Base-by-base conservation (phyloP, 1,140 invertebrate species). In the Aculops lycopersici region DNA sequence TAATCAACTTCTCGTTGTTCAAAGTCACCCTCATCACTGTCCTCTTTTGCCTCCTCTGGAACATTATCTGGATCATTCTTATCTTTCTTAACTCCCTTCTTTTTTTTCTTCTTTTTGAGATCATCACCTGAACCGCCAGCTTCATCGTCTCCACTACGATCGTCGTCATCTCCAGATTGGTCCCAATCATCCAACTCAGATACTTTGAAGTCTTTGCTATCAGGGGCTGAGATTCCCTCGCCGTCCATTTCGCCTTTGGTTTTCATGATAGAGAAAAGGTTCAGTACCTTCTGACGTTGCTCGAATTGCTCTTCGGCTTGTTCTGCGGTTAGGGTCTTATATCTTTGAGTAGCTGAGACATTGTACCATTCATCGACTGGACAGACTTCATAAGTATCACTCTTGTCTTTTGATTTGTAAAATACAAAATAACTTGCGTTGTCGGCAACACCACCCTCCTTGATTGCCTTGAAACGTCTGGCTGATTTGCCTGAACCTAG, bases 391-490 rank as follows among this genome's bases (percentile, higher is more conserved):
- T 94, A 90, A 0, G 72, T 72, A 15, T 79, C 79, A n/a, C n/a
- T 31, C 24, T 31, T 31, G 61, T 92, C 83, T 4, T 72, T 64
- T 17, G 76, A 77, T 59, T 92, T 79, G 2, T 78, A 86, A 51
- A 94, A 94, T 4, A 94, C 78, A 54, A 86, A 94, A 55, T 90
- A 94, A 0, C 81, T 74, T 1, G 83, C 74, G 58, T 94, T 94
- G 55, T 88, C 81, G 31, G 73, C 70, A 0, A 95, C 72, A 36
- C 83, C 81, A 15, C 86, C 86, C 59, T 92, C 84, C 21, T 78
- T 61, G 17, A 79, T 75, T 14, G 79, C 75, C 60, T 72, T 77
- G 50, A 31, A 31, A 31, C 24, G 24, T 47, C 45, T 47, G 2
- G 35, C 40, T 18, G 51, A 49, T 45, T 52, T 46, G n/a, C 15